Conservation (phyloP, 1,140 invertebrate genomes). For the Dendrolimus punctatus region DNA sequence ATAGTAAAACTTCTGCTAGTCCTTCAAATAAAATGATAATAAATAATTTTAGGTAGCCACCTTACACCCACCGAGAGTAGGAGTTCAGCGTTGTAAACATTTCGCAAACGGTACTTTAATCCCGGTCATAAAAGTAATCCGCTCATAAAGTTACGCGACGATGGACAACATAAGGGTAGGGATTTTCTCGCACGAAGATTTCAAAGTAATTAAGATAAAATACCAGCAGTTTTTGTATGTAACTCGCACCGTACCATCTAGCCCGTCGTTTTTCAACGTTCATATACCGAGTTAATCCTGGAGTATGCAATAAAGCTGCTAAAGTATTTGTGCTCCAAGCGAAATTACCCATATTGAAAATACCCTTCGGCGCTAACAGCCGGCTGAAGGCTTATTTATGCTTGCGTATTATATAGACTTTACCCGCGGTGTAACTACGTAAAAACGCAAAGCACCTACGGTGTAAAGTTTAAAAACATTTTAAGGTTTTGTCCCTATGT, state of each 20-base stretch:
- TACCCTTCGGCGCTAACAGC: conserved; percentile 64
- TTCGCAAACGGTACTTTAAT: conserved; percentile 65
- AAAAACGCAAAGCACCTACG: conserved; percentile 8
- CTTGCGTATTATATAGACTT: conserved; percentile 33
- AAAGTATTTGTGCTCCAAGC: conserved; percentile 66
- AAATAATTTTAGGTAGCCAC: too few relatives aligned
- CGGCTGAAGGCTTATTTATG: conserved; percentile 61
- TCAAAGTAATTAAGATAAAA: conserved; percentile 70
- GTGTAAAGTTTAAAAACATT: conserved; percentile 1
- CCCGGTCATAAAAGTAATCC: conserved; percentile 69
- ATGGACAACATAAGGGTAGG: conserved; percentile 69
- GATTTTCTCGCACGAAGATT: conserved; percentile 67
- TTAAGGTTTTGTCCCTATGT: neutral
- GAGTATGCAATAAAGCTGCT: conserved; percentile 66
- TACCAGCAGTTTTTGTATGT: conserved; percentile 58
- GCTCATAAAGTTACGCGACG: conserved; percentile 68
- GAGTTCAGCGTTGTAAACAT: conserved; percentile 58
- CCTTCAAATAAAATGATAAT: too few relatives aligned
- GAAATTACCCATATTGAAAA: conserved; percentile 71
- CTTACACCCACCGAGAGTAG: conserved; percentile 26
- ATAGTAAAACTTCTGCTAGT: too few relatives aligned
- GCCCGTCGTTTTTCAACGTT: conserved; percentile 61
- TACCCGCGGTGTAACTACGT: conserved; percentile 21
- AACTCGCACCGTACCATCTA: conserved; percentile 30
- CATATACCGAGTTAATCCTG: conserved; percentile 65